Evolutionary conservation across 2,797 vertebrate species (phyloP).

Genomic region (Micropoecilia bifurca): DNA sequence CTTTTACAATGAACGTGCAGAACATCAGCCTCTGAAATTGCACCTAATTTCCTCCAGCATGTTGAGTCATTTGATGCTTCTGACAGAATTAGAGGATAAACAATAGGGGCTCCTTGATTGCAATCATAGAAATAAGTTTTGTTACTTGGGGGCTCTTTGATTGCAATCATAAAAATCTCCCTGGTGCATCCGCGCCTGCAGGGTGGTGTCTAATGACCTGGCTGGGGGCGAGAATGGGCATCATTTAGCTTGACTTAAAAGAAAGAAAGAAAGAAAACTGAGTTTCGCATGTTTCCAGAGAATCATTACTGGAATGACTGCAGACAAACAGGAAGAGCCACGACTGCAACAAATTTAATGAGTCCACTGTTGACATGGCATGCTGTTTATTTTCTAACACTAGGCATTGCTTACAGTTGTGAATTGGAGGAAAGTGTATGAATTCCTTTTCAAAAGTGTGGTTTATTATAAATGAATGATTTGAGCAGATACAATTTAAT

Average conservation of each 20-base stretch:
- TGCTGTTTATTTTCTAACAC: slow-evolving; percentile 14
- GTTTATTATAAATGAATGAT: background rate
- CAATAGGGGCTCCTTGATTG: slow-evolving; percentile 64
- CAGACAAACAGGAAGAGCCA: slow-evolving; percentile 15
- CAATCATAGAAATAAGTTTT: slow-evolving; percentile 58
- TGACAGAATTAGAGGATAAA: slow-evolving; percentile 40
- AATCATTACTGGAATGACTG: slow-evolving; percentile 25
- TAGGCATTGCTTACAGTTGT: slow-evolving; percentile 2
- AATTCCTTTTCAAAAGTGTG: too few relatives aligned
- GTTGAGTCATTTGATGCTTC: slow-evolving; percentile 26
- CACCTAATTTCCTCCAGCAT: slow-evolving; percentile 30
- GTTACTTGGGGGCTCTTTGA: slow-evolving; percentile 44
- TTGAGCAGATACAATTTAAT: background rate
- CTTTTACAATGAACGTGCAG: background rate
- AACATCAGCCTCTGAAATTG: slow-evolving; percentile 4
- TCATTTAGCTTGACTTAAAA: slow-evolving; percentile 3
- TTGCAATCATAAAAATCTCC: slow-evolving; percentile 64
- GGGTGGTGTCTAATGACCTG: slow-evolving; percentile 41
- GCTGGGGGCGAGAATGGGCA: slow-evolving; percentile 1
- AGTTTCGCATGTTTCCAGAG: slow-evolving; percentile 23
- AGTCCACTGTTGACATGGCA: slow-evolving; percentile 4
- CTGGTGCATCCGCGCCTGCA: slow-evolving; percentile 35
- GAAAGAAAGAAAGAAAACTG: background rate
- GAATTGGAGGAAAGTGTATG: slow-evolving; percentile 6
- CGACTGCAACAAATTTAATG: slow-evolving; percentile 32